These are phyloP conservation scores for Ectemnius lituratus DNA, from an alignment of 2,888 invertebrate species.

Conservation along the genomic window DNA sequence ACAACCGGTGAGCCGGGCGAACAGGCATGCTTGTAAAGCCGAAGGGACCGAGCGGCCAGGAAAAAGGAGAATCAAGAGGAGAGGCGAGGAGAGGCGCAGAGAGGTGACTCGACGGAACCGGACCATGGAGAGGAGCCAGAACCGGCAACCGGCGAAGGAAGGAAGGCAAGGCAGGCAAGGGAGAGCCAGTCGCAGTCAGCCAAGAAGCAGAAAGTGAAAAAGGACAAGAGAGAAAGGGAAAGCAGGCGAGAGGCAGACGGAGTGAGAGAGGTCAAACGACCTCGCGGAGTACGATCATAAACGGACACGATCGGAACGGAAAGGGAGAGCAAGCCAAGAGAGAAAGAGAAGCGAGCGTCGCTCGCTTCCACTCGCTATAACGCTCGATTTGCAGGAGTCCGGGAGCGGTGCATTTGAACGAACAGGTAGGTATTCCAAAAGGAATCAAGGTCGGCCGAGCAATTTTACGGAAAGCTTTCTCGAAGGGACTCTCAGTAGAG, in stretches of 20 bases:
- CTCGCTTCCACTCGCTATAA: slow-evolving; percentile 11
- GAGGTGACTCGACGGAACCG: slow-evolving; percentile 56
- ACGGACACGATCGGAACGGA: slow-evolving; percentile 49
- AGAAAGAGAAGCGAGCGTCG: slow-evolving; percentile 1
- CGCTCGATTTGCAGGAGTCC: slow-evolving; percentile 35
- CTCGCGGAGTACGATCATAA: slow-evolving; percentile 49
- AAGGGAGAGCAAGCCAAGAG: slow-evolving; percentile 46
- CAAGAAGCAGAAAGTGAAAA: neutral
- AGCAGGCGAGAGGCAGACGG: slow-evolving; percentile 8
- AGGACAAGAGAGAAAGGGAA: slow-evolving; percentile 5
- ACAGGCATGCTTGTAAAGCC: slow-evolving; percentile 49
- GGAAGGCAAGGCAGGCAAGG: neutral
- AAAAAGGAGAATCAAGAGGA: slow-evolving; percentile 34
- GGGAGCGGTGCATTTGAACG: slow-evolving; percentile 3
- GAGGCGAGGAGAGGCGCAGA: slow-evolving; percentile 25
- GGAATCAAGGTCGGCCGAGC: slow-evolving; percentile 31
- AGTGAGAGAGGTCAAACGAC: slow-evolving; percentile 39
- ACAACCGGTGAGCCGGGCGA: slow-evolving; percentile 45
- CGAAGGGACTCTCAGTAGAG: slow-evolving; percentile 7
- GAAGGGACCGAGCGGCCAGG: slow-evolving; percentile 43
- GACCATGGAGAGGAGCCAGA: slow-evolving; percentile 43
- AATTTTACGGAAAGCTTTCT: slow-evolving; percentile 51
- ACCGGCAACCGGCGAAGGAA: slow-evolving; percentile 26
- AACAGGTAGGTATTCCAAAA: slow-evolving; percentile 43
- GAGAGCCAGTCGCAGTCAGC: too few relatives aligned